Base-by-base conservation (phyloP, 2,113 vertebrate species). In the Actinemys pallida region DNA sequence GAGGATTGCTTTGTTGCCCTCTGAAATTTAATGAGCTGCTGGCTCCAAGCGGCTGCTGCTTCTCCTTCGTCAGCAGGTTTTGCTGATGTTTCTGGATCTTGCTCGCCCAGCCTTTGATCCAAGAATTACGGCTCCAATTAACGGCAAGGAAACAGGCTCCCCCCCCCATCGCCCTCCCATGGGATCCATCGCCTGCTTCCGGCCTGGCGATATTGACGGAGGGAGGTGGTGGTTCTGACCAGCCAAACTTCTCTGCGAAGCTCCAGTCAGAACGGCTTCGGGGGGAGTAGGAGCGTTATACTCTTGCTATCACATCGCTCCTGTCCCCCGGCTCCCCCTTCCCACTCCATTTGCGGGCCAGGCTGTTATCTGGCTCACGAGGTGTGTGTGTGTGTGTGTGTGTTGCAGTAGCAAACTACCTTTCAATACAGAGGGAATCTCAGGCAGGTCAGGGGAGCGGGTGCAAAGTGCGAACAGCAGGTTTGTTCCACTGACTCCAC, bases 91-190 rank as follows among this genome's bases (percentile, higher is more conserved):
- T 2, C 53, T 17, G 69, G 81, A 49, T 52, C 53, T 50, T 53
- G 49, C 2, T 0, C 24, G 9, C 27, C 50, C 54, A 19, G 45
- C 81, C 81, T 2, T 76, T 19, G 45, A 78, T 8, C 56, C 0
- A 0, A 16, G 54, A 62, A 84, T 65, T 56, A 47, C 14, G 1
- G 19, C 69, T 29, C 45, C 0, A 0, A 27, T 47, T 76, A 45
- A 6, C 20, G 16, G 45, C 76, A 14, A 25, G 49, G 47, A 59
- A 4, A 53, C 19, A 20, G 1, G 49, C 29, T 45, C 25, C 53
- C 65, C 31, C 29, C 59, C 62, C 62, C 39, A 39, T 10, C 27
- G 57, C 27, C 57, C 57, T 31, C 42, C 49, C 13, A 1, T 19
- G 65, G 65, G 65, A 39, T 72, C 65, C 31, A 72, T 72, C 72